phyloP scores from a whole-genome alignment of 2,797 vertebrate species.

The Myiothlypis coronata region DNA sequence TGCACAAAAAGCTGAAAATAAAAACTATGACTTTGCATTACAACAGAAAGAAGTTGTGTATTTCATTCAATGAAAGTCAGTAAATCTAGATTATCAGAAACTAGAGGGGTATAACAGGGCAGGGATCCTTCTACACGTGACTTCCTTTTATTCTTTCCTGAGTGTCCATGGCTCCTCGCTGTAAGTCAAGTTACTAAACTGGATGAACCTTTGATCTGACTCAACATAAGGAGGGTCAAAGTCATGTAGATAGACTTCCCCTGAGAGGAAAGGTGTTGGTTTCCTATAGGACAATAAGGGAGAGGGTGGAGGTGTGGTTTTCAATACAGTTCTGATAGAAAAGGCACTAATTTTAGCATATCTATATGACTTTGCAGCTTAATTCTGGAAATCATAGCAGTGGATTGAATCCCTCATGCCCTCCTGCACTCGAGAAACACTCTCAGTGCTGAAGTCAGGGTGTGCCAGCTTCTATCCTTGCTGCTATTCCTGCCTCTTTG shows the following conservation, averaged over 20 bases:
- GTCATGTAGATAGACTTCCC: not conserved
- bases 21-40: not conserved
- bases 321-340: not conserved
- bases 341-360: not conserved
- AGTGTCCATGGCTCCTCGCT: not conserved
- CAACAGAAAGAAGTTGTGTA: not conserved
- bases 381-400: not conserved
- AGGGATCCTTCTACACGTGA: accelerated
- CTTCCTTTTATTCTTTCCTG: not conserved
- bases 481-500: not conserved
- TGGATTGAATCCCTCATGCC: not conserved
- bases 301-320: not conserved
- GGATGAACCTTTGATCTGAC: not conserved
- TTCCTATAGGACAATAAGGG: slow-evolving; percentile 8
- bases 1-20: not conserved
- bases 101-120: not conserved
- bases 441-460: not conserved
- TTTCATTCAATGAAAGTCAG: not conserved
- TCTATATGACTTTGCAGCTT: not conserved
- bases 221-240: not conserved
- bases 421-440: not conserved
- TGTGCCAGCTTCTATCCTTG: not conserved
- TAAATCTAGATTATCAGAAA: not conserved
- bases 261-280: slow-evolving; percentile 36
- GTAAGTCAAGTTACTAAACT: not conserved